A percentile compares a stretch with the other conserved stretches of the same genome.
Conservation (phyloP, 2,888 invertebrate genomes). For the Eristalinus sepulchralis region DNA sequence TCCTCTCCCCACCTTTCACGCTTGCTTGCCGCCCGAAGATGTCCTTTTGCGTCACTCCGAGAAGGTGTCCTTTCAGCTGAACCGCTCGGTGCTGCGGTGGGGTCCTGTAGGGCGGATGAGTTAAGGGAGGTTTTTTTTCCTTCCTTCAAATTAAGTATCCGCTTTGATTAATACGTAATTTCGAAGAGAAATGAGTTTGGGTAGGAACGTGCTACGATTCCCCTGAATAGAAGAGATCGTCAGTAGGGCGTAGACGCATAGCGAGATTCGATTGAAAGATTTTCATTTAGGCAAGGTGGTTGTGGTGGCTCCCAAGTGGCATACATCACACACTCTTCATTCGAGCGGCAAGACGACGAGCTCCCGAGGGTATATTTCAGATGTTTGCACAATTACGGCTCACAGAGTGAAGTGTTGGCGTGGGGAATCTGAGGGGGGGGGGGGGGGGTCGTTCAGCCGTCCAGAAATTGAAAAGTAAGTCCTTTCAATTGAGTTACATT, state of each 20-base stretch:
- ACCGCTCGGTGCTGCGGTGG: background rate
- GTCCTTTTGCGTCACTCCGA: background rate
- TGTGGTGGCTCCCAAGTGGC: background rate
- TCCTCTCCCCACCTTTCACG: background rate
- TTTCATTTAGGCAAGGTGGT: background rate
- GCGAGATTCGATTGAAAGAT: background rate
- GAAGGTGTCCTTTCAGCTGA: background rate
- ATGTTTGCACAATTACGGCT: slow-evolving; percentile 5
- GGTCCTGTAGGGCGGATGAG: background rate
- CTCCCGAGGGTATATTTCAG: background rate
- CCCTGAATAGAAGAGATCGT: background rate
- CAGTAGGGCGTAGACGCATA: background rate
- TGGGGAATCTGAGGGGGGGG: background rate
- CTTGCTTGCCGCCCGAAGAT: background rate
- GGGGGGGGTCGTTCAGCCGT: background rate
- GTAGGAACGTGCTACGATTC: background rate
- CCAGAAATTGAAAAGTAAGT: background rate
- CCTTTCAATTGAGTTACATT: slow-evolving; percentile 16
- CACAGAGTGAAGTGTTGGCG: background rate
- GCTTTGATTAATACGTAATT: slow-evolving; percentile 31
- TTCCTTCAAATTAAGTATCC: background rate
- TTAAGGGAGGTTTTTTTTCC: background rate
- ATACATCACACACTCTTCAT: background rate
- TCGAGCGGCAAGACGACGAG: background rate
- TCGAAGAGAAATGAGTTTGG: slow-evolving; percentile 5